A percentile compares a stretch with the other conserved stretches of the same genome.
phyloP scores from a whole-genome alignment of 2,113 vertebrate genomes.

The Zapornia atra region DNA sequence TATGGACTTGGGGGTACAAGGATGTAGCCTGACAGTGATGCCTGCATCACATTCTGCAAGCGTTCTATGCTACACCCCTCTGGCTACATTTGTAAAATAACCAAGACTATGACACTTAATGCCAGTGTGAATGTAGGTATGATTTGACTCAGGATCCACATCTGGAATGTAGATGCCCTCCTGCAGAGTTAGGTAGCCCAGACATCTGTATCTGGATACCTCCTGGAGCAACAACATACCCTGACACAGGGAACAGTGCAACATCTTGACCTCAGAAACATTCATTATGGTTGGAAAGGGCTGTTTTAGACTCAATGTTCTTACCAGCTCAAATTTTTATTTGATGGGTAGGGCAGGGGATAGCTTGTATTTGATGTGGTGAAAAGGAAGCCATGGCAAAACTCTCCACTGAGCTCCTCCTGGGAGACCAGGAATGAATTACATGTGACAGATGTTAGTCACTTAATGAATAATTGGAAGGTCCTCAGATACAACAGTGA shows the following conservation, averaged over 20 bases:
- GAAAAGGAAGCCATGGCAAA: not conserved
- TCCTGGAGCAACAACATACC: not conserved
- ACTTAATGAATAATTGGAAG: slow-evolving; percentile 29
- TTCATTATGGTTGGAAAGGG: not conserved
- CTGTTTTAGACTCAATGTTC: slow-evolving; percentile 3
- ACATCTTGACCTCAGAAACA: slow-evolving; percentile 29
- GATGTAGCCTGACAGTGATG: fast-evolving
- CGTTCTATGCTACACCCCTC: not conserved
- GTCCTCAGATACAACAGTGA: slow-evolving; percentile 27
- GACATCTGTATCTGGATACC: slow-evolving; percentile 53
- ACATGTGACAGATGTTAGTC: not conserved
- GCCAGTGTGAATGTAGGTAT: not conserved
- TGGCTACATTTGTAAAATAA: not conserved
- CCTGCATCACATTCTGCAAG: not conserved
- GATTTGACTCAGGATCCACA: slow-evolving; percentile 8
- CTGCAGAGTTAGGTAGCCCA: slow-evolving; percentile 47
- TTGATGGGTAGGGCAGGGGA: not conserved
- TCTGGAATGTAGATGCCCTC: slow-evolving; percentile 55
- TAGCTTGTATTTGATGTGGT: slow-evolving; percentile 48
- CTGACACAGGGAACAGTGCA: not conserved
- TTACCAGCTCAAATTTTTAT: slow-evolving; percentile 16
- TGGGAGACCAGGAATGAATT: slow-evolving; percentile 36
- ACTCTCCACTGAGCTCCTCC: slow-evolving; percentile 1
- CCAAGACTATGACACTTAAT: not conserved
- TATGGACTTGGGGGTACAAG: not conserved